A percentile compares a stretch with the other conserved stretches of the same genome.
phyloP scores from a whole-genome alignment of 2,797 vertebrate species.

The Cottoperca gobio region DNA sequence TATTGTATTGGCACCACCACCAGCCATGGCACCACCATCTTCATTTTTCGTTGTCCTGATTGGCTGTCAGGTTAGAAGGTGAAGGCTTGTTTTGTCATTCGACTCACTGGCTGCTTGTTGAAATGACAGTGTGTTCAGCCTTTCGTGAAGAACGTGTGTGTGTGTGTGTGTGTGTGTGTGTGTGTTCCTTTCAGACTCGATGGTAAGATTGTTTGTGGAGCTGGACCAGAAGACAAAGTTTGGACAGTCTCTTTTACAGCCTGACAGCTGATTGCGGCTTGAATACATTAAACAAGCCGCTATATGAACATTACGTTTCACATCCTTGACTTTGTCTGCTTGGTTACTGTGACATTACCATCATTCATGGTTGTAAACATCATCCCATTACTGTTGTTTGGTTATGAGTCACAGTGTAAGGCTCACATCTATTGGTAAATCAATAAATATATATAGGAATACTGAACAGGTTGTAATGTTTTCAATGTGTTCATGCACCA shows the following conservation, averaged over 20 bases:
- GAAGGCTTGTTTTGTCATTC: constrained; percentile 15
- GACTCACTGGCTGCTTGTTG: constrained; percentile 12
- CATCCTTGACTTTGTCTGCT: not conserved
- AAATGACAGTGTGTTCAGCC: constrained; percentile 33
- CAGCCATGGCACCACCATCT: not conserved
- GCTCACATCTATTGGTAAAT: constrained; percentile 11
- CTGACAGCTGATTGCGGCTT: constrained; percentile 14
- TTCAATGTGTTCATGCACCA: constrained; percentile 54
- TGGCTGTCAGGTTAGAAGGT: constrained; percentile 22
- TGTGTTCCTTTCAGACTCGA: constrained; percentile 11
- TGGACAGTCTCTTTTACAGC: not conserved
- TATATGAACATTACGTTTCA: not conserved
- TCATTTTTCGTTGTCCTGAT: not conserved
- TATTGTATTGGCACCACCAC: too few relatives aligned
- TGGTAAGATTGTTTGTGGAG: constrained; percentile 19
- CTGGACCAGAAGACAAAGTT: constrained; percentile 20
- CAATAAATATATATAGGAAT: constrained; percentile 43
- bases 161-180: constrained; percentile 35
- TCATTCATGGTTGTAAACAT: not conserved
- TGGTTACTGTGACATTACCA: not conserved
- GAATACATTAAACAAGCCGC: not conserved
- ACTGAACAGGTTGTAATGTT: constrained; percentile 28
- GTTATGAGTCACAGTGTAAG: not conserved
- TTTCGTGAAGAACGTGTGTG: constrained; percentile 26
- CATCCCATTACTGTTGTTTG: not conserved